phyloP scores from a whole-genome alignment of 2,797 vertebrate species.

The Tamandua tetradactyla region DNA sequence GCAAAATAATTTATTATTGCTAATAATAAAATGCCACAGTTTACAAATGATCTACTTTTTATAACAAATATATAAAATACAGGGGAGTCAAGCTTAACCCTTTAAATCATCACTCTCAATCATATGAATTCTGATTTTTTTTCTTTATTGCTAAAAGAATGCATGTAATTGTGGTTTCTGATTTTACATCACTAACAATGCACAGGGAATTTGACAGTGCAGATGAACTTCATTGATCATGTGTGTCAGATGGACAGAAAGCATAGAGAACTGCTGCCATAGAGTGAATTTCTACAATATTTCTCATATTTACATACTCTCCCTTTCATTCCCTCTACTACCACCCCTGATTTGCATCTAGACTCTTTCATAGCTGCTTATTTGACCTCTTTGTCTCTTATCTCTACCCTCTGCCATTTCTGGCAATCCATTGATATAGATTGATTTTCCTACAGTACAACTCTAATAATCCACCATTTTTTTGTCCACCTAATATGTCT shows the following conservation, averaged over 20 bases:
- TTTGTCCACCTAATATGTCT: neutral
- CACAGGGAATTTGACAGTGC: neutral
- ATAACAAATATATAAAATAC: constrained; percentile 46
- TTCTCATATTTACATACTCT: neutral
- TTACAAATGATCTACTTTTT: constrained; percentile 54
- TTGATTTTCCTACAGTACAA: neutral
- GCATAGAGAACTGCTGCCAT: neutral
- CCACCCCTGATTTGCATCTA: neutral
- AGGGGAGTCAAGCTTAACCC: constrained; percentile 12
- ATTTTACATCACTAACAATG: neutral
- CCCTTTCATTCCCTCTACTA: neutral
- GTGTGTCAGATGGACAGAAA: neutral
- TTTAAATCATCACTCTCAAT: constrained; percentile 16
- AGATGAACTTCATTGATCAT: neutral
- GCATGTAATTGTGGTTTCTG: neutral
- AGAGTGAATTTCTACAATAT: neutral
- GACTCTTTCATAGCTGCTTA: neutral
- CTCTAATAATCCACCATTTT: neutral
- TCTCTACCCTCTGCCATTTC: neutral
- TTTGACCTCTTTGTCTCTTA: neutral
- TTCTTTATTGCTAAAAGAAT: neutral
- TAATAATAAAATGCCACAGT: constrained; percentile 38
- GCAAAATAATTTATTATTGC: constrained; percentile 25
- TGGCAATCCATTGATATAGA: neutral
- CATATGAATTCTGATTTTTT: constrained; percentile 9